Evolutionary conservation across 1,140 invertebrate genomes (phyloP).

Genomic region (Zaprionus ornatus): DNA sequence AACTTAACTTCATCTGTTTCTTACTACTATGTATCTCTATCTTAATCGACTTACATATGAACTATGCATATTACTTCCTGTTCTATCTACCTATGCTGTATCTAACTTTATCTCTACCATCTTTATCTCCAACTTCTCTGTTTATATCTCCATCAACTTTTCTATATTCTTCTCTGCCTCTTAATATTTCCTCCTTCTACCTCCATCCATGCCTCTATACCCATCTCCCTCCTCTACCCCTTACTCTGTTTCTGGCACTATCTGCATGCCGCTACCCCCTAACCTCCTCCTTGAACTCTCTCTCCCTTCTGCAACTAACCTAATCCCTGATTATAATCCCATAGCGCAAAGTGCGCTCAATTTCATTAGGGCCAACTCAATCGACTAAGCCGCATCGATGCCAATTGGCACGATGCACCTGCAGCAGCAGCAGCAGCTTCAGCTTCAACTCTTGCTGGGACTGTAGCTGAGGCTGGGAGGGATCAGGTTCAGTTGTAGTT

Average conservation of each 20-base stretch:
- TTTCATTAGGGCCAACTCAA: slow-evolving; percentile 53
- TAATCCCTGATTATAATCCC: slow-evolving; percentile 20
- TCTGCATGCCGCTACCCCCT: neutral
- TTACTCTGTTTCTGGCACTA: neutral
- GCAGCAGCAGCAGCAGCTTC: slow-evolving; percentile 12
- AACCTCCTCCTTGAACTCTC: no score
- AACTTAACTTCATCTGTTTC: neutral
- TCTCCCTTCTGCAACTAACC: neutral
- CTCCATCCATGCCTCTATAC: neutral
- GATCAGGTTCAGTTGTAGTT: neutral
- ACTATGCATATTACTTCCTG: no score
- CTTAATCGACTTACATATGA: no score
- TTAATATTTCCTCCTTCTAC: neutral
- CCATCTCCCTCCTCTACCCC: no score
- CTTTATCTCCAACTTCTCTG: no score
- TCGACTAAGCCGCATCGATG: slow-evolving; percentile 49
- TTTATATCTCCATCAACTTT: no score
- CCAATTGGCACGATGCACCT: slow-evolving; percentile 52
- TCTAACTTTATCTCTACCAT: no score
- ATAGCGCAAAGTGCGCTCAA: slow-evolving; percentile 9
- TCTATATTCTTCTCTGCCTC: neutral
- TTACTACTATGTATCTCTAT: neutral
- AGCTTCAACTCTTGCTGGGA: neutral
- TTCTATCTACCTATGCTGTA: no score
- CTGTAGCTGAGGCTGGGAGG: neutral